Evolutionary conservation across 2,888 invertebrate genomes (phyloP).

Genomic region (Spialia ferax): DNA sequence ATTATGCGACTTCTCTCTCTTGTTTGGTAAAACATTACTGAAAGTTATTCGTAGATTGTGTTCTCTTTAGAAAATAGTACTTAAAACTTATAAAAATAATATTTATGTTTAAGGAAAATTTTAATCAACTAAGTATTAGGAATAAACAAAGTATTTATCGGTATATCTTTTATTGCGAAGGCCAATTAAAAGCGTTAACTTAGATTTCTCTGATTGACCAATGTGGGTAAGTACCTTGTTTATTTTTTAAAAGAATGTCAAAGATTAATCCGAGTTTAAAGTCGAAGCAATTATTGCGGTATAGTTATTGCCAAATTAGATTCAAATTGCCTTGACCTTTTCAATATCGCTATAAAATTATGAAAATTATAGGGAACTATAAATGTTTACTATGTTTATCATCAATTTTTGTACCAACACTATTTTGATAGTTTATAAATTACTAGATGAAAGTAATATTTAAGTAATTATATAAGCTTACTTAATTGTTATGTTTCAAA

Average conservation of each 20-base stretch:
- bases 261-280: neutral
- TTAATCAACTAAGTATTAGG: too few relatives aligned
- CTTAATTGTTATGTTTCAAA: neutral
- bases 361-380: neutral
- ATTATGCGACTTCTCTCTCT: too few relatives aligned
- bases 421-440: too few relatives aligned
- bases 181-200: neutral
- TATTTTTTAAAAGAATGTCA: neutral
- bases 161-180: neutral
- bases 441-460: too few relatives aligned
- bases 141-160: too few relatives aligned
- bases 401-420: neutral
- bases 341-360: neutral
- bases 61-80: too few relatives aligned
- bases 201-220: neutral
- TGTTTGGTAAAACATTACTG: too few relatives aligned
- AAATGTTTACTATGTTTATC: too few relatives aligned
- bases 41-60: too few relatives aligned
- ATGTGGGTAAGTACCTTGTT: neutral
- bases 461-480: too few relatives aligned
- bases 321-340: slow-evolving; percentile 19
- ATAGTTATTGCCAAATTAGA: slow-evolving; percentile 10
- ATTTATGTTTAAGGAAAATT: too few relatives aligned
- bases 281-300: neutral
- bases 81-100: too few relatives aligned